These are phyloP conservation scores for Chlorops oryzae DNA, from an alignment of 1,140 invertebrate genomes.

Conservation along the genomic window DNA sequence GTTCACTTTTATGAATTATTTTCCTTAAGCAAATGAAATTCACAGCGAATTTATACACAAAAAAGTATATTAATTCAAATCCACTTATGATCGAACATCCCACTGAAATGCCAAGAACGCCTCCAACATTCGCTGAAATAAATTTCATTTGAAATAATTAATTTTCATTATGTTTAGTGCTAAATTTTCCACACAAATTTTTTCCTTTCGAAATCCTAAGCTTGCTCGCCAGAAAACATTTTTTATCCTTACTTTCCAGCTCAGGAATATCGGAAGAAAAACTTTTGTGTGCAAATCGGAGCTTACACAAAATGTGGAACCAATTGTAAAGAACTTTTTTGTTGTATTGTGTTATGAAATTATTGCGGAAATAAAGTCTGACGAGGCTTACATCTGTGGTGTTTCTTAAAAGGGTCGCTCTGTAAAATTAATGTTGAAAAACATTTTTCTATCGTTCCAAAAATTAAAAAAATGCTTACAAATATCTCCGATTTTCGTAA, in stretches of 20 bases:
- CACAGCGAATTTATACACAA: too few relatives aligned
- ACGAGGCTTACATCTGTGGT: constrained; percentile 1
- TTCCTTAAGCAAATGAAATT: too few relatives aligned
- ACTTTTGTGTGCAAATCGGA: not conserved
- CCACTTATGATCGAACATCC: constrained; percentile 13
- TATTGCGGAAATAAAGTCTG: constrained; percentile 4
- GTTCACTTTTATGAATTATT: too few relatives aligned
- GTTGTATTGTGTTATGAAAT: not conserved
- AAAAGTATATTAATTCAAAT: constrained; percentile 13
- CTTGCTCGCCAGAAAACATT: too few relatives aligned
- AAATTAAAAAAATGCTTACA: not conserved
- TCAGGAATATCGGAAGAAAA: too few relatives aligned
- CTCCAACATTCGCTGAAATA: constrained; percentile 10
- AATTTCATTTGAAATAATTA: not conserved
- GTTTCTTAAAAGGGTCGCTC: not conserved
- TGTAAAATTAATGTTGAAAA: not conserved
- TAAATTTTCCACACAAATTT: too few relatives aligned
- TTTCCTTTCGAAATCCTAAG: too few relatives aligned
- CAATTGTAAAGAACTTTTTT: constrained; percentile 11
- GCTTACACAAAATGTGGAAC: constrained; percentile 15
- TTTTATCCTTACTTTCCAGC: too few relatives aligned
- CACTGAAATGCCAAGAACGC: constrained; percentile 10
- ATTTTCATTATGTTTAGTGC: too few relatives aligned
- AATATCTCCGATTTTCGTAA: not conserved
- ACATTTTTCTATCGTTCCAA: not conserved